Evolutionary conservation across 1,140 invertebrate genomes (phyloP).

Genomic region (Temnothorax longispinosus): DNA sequence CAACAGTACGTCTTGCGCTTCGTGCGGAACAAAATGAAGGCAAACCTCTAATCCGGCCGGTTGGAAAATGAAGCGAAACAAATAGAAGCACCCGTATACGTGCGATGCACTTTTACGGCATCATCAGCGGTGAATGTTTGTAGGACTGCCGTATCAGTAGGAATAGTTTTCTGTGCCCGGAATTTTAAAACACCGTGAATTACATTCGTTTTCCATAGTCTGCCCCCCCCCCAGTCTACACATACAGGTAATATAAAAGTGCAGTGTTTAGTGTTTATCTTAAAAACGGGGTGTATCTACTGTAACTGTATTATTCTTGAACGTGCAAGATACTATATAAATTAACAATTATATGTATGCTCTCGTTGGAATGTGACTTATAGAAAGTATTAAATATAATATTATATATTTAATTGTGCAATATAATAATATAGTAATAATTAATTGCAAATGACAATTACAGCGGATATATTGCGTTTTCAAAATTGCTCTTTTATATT

Average conservation of each 20-base stretch:
- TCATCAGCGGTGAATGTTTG: conserved; percentile 69
- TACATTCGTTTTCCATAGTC: conserved; percentile 61
- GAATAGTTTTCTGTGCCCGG: conserved; percentile 61
- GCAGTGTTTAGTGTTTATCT: not conserved
- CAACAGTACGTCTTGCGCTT: conserved; percentile 1
- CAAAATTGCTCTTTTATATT: not conserved
- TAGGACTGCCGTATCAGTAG: conserved; percentile 61
- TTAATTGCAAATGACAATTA: not conserved
- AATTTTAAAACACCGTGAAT: conserved; percentile 69
- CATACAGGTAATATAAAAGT: conserved; percentile 14
- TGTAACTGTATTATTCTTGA: not conserved
- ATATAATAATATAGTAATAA: not conserved
- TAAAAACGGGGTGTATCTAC: not conserved
- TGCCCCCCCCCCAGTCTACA: not conserved
- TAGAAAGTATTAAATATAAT: not conserved
- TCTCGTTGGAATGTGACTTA: not conserved
- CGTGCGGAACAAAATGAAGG: conserved; percentile 19
- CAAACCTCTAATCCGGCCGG: conserved; percentile 52
- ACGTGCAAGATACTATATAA: not conserved
- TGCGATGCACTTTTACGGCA: conserved; percentile 72
- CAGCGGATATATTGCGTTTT: not conserved
- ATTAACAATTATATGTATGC: not conserved
- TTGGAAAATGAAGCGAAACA: conserved; percentile 70
- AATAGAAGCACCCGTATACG: conserved; percentile 69
- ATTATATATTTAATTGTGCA: not conserved